Conservation (phyloP, 2,797 vertebrate genomes). For the Fistularia tabacaria region DNA sequence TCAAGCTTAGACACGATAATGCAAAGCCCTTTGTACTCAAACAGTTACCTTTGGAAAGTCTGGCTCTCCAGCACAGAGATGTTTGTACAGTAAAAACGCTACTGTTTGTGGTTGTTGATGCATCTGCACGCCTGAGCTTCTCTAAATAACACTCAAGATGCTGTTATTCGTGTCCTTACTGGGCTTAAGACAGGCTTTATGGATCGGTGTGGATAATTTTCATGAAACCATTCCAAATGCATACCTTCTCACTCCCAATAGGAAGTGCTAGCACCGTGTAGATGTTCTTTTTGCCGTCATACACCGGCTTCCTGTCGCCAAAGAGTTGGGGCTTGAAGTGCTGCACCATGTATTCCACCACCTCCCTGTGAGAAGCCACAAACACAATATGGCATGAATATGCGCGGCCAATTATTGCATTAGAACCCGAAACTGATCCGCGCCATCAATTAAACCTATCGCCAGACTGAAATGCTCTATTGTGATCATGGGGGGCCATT, state of each 20-base stretch:
- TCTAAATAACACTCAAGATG: too few species aligned
- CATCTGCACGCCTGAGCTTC: too few species aligned
- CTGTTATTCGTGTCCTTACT: neutral
- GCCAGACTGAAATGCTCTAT: constrained; percentile 31
- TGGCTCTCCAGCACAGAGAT: too few species aligned
- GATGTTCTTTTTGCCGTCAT: constrained; percentile 99
- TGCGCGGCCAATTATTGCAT: neutral
- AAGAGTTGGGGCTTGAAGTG: constrained; percentile 99
- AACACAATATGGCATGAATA: constrained; percentile 17
- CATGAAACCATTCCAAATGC: constrained; percentile 7
- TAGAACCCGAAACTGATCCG: constrained; percentile 6
- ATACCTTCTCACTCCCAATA: constrained; percentile 95
- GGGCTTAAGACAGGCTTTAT: constrained; percentile 4
- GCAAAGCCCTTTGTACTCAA: too few species aligned
- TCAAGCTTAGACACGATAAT: too few species aligned
- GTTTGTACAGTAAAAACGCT: too few species aligned
- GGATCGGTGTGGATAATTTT: too few species aligned
- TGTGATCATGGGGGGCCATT: constrained; percentile 8
- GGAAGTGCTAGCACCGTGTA: constrained; percentile 96
- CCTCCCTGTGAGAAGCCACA: constrained; percentile 80
- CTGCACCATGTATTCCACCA: constrained; percentile 99
- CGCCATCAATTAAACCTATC: constrained; percentile 25
- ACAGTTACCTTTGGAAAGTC: too few species aligned
- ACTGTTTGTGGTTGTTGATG: too few species aligned
- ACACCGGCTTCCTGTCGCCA: constrained; percentile 95